Percentiles rank a stretch among this genome's conserved stretches.
phyloP scores from a whole-genome alignment of 2,888 invertebrate species.

The Deilephila porcellus region DNA sequence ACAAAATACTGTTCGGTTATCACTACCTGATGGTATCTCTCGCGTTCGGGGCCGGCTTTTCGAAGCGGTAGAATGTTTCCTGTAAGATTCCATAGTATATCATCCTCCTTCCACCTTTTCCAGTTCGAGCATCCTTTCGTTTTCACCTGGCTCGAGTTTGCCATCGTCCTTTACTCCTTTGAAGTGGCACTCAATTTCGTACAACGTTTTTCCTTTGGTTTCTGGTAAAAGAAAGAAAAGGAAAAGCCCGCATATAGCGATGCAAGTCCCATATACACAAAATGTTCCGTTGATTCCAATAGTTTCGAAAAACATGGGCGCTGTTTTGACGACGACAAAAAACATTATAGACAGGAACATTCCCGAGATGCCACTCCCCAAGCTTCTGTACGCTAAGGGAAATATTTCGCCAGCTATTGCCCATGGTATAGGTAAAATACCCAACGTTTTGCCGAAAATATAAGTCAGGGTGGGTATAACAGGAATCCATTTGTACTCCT shows the following conservation, averaged over 20 bases:
- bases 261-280: slow-evolving; percentile 83
- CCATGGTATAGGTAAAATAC: slow-evolving; percentile 88
- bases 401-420: slow-evolving; percentile 90
- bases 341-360: slow-evolving; percentile 86
- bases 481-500: slow-evolving; percentile 72
- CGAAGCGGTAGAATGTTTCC: slow-evolving; percentile 64
- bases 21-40: slow-evolving; percentile 37
- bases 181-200: slow-evolving; percentile 87
- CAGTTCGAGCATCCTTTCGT: slow-evolving; percentile 71
- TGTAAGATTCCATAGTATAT: slow-evolving; percentile 44
- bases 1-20: slow-evolving; percentile 37
- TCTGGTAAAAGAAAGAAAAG: slow-evolving; percentile 87
- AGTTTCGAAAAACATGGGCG: slow-evolving; percentile 80
- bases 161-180: slow-evolving; percentile 56
- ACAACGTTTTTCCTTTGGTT: slow-evolving; percentile 87
- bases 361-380: slow-evolving; percentile 87
- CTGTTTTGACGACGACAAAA: slow-evolving; percentile 87
- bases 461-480: slow-evolving; percentile 82
- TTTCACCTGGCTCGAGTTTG: slow-evolving; percentile 51
- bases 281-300: slow-evolving; percentile 86
- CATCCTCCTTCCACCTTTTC: slow-evolving; percentile 73
- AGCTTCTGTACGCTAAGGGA: slow-evolving; percentile 85
- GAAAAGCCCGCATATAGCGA: slow-evolving; percentile 83
- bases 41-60: slow-evolving; percentile 55
- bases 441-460: slow-evolving; percentile 84